Percentiles rank a stretch among this genome's conserved stretches.
Conservation (phyloP, 2,888 invertebrate species). For the Xylocampa areola region DNA sequence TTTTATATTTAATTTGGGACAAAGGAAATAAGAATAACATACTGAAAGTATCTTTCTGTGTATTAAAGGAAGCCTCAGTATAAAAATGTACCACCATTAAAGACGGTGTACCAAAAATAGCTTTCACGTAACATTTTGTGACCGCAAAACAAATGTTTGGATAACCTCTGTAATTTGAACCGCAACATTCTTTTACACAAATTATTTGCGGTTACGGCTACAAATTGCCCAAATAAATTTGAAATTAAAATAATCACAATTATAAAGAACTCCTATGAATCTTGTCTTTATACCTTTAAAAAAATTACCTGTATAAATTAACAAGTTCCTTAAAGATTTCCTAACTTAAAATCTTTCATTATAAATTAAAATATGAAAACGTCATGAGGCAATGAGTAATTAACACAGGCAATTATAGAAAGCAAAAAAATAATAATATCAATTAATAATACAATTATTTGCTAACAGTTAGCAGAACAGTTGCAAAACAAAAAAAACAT, state of each 20-base stretch:
- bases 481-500: conserved; percentile 9
- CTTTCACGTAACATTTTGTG: conserved; percentile 11
- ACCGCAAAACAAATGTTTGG: conserved; percentile 31
- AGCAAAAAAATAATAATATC: not conserved
- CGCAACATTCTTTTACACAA: conserved; percentile 13
- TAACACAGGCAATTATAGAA: conserved; percentile 2
- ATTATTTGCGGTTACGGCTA: conserved; percentile 18
- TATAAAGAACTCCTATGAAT: too few species aligned
- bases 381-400: not conserved
- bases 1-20: too few species aligned
- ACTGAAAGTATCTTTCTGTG: too few species aligned
- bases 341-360: conserved; percentile 10
- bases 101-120: not conserved
- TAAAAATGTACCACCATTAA: too few species aligned
- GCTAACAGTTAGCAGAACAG: not conserved
- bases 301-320: too few species aligned
- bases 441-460: not conserved
- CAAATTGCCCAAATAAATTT: conserved; percentile 3
- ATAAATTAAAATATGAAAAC: not conserved
- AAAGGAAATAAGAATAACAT: too few species aligned
- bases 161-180: conserved; percentile 19
- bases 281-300: too few species aligned
- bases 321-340: too few species aligned
- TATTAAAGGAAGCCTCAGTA: too few species aligned
- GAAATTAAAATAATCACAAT: not conserved